Base-by-base conservation (phyloP, 1,140 invertebrate genomes). In the Diorhabda carinulata region DNA sequence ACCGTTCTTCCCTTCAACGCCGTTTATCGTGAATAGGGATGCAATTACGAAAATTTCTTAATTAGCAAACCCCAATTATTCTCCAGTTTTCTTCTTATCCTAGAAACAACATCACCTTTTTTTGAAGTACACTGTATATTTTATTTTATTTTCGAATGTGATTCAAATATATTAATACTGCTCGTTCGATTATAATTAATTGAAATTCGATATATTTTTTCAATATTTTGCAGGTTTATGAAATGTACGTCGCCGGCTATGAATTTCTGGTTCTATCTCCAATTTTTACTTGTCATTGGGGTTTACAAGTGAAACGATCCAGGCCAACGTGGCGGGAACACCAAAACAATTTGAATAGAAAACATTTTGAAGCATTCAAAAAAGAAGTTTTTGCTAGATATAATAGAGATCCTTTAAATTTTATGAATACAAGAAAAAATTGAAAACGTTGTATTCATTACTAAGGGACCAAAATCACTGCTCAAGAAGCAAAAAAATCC, bases 241-340 rank as follows among this genome's bases (percentile, higher is more conserved):
- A 98, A 83, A 95, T 96, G 92, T 93, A 90, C 78, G 86, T 96
- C 40, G 91, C 93, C 56, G 94, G 95, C 3, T 97, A 93, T 81
- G 87, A 91, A 77, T 96, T 98, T 82, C 87, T 89, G 74, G 94
- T 98, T 0, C 86, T 97, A 3, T 92, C 94, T 2, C 94, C 94
- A 1, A 90, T 94, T 57, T 98, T 97, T 80, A 92, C 94, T 0
- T 90, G 92, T 4, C 95, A 97, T 79, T 94, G 92, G 90, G 95
- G 94, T 2, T 83, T 96, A 7, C 94, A 93, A 78, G 86, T 87
- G 6, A 88, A 91, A 69, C 88, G 89, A 71, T 86, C 86, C 10
- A 83, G 92, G 43, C 92, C 93, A 0, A 85, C 89, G 0, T 95
- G 93, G 93, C 83, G 93, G 41, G 92, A 95, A 79, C 87, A 90